Evolutionary conservation across 2,888 invertebrate genomes (phyloP).

Genomic region (Caenorhabditis sp.): DNA sequence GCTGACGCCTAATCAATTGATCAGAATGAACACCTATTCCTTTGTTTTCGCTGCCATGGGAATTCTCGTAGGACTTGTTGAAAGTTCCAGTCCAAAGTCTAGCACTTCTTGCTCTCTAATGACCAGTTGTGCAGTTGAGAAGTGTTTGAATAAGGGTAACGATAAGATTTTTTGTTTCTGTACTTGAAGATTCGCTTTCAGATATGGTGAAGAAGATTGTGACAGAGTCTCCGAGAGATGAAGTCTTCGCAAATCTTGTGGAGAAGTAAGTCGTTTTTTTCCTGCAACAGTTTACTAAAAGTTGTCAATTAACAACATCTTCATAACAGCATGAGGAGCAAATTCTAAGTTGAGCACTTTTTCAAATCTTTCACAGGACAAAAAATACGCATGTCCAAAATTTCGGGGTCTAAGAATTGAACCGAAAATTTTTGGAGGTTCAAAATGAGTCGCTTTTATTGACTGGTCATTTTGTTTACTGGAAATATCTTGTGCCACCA

Average conservation of each 20-base stretch:
- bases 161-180: too few relatives aligned
- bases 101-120: constrained; percentile 52
- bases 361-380: too few relatives aligned
- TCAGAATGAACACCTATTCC: constrained; percentile 28
- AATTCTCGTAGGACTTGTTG: neutral
- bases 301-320: neutral
- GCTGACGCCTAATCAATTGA: neutral
- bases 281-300: neutral
- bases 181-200: constrained; percentile 27
- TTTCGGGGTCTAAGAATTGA: too few relatives aligned
- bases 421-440: too few relatives aligned
- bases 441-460: too few relatives aligned
- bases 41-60: constrained; percentile 4
- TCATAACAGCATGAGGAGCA: too few relatives aligned
- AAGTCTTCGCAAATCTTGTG: constrained; percentile 68
- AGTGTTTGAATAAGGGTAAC: constrained; percentile 72
- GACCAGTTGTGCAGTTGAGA: constrained; percentile 73
- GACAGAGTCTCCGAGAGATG: constrained; percentile 59
- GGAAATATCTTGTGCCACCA: too few relatives aligned
- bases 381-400: too few relatives aligned
- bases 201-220: constrained; percentile 61
- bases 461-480: too few relatives aligned
- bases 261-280: constrained; percentile 57
- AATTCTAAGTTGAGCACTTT: too few relatives aligned
- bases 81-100: constrained; percentile 42